Conservation (phyloP, 1,140 invertebrate species). For the Ooceraea biroi region DNA sequence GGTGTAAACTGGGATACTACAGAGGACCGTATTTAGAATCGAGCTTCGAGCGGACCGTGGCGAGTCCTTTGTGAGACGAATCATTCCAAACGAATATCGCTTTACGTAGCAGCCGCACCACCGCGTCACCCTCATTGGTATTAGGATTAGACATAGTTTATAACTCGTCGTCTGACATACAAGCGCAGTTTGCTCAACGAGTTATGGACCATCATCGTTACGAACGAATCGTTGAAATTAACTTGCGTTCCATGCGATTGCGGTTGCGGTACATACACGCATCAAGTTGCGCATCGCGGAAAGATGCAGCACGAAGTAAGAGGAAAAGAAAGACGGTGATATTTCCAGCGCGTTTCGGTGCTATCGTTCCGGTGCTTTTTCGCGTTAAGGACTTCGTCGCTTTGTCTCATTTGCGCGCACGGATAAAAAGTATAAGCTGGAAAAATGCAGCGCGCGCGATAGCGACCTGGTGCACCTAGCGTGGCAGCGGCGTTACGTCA, state of each 20-base stretch:
- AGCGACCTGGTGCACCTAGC: neutral
- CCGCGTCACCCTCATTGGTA: too few species aligned
- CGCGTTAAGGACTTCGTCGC: conserved; percentile 36
- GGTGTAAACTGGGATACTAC: conserved; percentile 31
- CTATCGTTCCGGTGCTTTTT: conserved; percentile 13
- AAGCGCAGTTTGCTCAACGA: conserved; percentile 5
- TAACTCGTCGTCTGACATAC: neutral
- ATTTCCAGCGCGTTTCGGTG: neutral
- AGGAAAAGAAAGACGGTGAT: neutral
- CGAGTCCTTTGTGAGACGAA: conserved; percentile 21
- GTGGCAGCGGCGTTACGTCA: conserved; percentile 38
- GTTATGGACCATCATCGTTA: conserved; percentile 42
- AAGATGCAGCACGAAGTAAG: too few species aligned
- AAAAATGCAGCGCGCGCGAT: conserved; percentile 2
- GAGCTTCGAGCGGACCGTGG: neutral
- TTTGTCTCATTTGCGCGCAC: conserved; percentile 51
- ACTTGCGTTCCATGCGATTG: neutral
- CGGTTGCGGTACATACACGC: conserved; percentile 18
- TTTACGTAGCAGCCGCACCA: neutral
- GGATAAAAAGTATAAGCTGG: conserved; percentile 24
- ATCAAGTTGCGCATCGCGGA: conserved; percentile 13
- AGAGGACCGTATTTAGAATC: conserved; percentile 45
- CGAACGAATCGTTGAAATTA: conserved; percentile 29
- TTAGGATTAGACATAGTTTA: conserved; percentile 45
- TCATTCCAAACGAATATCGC: conserved; percentile 38